Evolutionary conservation across 2,888 invertebrate species (phyloP).

Genomic region (Ypsolopha sequella): DNA sequence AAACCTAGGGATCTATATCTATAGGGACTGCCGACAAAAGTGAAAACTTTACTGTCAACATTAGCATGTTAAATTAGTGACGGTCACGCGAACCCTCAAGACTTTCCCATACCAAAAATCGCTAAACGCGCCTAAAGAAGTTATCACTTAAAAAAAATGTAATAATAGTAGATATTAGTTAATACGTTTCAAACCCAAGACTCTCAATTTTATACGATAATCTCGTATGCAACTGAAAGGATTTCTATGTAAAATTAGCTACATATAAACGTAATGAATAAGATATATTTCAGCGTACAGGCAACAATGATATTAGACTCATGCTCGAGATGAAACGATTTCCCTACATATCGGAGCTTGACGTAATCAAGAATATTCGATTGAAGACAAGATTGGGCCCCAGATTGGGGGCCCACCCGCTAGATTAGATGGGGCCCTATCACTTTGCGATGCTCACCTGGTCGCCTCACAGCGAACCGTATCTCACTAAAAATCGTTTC

Average conservation of each 20-base stretch:
- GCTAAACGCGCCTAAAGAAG: too few relatives aligned
- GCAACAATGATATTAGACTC: conserved; percentile 8
- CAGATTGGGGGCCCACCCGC: conserved; percentile 2
- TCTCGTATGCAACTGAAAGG: too few relatives aligned
- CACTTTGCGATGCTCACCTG: neutral
- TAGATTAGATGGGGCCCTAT: conserved; percentile 9
- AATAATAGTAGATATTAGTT: too few relatives aligned
- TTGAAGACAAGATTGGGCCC: conserved; percentile 13
- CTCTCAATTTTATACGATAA: too few relatives aligned
- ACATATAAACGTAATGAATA: too few relatives aligned
- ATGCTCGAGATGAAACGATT: conserved; percentile 4
- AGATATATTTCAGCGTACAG: too few relatives aligned
- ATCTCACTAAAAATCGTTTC: neutral
- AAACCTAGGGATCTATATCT: conserved; percentile 12
- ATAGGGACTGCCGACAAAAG: too few relatives aligned
- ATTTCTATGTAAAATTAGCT: too few relatives aligned
- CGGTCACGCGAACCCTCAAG: neutral
- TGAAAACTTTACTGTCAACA: neutral
- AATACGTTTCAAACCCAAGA: too few relatives aligned
- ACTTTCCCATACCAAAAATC: too few relatives aligned
- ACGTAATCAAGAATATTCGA: conserved; percentile 13
- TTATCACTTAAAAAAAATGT: too few relatives aligned
- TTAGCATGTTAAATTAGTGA: neutral
- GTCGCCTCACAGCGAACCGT: neutral
- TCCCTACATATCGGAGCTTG: conserved; percentile 11